A percentile compares a stretch with the other conserved stretches of the same genome.
Conservation (phyloP, 1,140 invertebrate genomes). For the Lethrus apterus region DNA sequence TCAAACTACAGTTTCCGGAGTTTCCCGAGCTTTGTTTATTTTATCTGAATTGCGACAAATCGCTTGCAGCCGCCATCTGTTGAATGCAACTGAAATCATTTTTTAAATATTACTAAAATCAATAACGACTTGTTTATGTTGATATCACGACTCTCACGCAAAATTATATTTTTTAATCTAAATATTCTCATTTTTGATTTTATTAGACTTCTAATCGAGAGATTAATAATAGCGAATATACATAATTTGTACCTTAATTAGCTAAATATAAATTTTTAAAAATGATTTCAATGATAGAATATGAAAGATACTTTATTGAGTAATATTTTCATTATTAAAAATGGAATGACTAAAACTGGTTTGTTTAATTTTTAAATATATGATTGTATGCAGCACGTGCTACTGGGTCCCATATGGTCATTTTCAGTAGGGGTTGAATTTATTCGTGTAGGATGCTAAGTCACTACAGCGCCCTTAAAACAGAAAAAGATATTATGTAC, state of each 20-base stretch:
- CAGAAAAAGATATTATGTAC: constrained; percentile 6
- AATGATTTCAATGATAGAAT: background rate
- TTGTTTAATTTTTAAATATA: background rate
- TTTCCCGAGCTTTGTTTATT: too few relatives aligned
- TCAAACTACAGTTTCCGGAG: too few relatives aligned
- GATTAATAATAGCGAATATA: background rate
- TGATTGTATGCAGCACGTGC: constrained; percentile 2
- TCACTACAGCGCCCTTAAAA: constrained; percentile 1
- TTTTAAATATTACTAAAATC: too few relatives aligned
- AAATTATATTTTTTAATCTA: too few relatives aligned
- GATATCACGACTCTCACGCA: too few relatives aligned
- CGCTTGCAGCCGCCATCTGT: too few relatives aligned
- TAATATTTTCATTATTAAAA: background rate
- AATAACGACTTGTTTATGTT: too few relatives aligned
- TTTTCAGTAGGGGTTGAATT: constrained; percentile 8
- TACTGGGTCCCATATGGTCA: constrained; percentile 15
- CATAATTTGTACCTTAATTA: background rate
- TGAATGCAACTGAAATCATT: too few relatives aligned
- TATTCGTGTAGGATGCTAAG: too few relatives aligned
- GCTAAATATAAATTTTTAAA: background rate
- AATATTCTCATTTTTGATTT: too few relatives aligned
- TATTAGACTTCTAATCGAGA: too few relatives aligned
- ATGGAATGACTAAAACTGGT: constrained; percentile 9
- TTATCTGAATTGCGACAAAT: too few relatives aligned
- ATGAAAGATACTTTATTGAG: background rate